A percentile compares a stretch with the other conserved stretches of the same genome.
These are phyloP conservation scores for Dermochelys coriacea DNA, from an alignment of 2,797 vertebrate species.

Conservation along the genomic window DNA sequence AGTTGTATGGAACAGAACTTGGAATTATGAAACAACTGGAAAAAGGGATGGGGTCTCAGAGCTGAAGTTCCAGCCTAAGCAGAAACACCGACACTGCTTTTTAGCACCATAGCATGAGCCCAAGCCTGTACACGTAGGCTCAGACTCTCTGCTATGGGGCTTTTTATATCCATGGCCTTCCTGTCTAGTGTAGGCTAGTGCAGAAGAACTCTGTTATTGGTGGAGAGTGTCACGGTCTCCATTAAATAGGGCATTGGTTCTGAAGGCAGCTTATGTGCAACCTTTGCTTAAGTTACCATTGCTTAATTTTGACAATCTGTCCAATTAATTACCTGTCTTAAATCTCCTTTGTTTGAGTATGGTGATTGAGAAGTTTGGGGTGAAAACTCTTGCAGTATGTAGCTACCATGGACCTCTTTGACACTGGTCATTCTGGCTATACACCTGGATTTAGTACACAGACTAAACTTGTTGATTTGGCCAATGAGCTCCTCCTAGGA, in stretches of 20 bases:
- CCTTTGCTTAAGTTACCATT: background rate
- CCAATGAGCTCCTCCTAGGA: too few relatives aligned
- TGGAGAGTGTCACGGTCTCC: too few relatives aligned
- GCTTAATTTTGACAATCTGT: background rate
- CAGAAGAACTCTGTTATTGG: background rate
- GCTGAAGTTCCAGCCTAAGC: too few relatives aligned
- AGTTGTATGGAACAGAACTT: background rate
- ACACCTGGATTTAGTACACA: background rate
- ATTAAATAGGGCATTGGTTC: background rate
- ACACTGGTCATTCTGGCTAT: background rate
- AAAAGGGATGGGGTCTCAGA: too few relatives aligned
- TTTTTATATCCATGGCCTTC: accelerated
- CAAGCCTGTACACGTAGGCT: too few relatives aligned
- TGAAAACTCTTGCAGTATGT: background rate
- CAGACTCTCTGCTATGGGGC: too few relatives aligned
- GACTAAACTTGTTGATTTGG: background rate
- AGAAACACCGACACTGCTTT: too few relatives aligned
- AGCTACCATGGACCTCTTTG: background rate
- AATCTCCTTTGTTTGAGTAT: background rate
- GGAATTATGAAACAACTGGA: background rate
- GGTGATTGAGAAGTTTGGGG: background rate
- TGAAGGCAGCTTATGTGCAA: background rate
- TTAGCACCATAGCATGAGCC: too few relatives aligned
- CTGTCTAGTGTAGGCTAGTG: background rate
- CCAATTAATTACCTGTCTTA: background rate